A percentile compares a stretch with the other conserved stretches of the same genome.
phyloP scores from a whole-genome alignment of 1,140 invertebrate species.

The Notospermus geniculatus region DNA sequence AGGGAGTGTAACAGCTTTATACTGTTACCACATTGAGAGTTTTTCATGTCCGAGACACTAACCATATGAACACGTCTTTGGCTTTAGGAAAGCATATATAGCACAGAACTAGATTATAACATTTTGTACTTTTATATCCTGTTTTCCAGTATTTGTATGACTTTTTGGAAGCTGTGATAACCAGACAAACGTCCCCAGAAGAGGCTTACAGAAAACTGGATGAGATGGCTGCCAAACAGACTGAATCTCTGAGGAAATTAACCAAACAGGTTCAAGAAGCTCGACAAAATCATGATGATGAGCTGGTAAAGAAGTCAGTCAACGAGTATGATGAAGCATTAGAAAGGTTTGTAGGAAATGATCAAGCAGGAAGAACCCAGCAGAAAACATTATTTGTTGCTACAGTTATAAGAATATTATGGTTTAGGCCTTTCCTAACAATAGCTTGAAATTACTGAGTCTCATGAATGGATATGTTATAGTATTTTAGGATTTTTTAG shows the following conservation, averaged over 20 bases:
- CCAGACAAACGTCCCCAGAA: conserved; percentile 93
- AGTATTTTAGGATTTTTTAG: too few relatives aligned
- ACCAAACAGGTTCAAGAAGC: conserved; percentile 84
- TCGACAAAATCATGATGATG: conserved; percentile 81
- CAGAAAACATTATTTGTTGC: too few relatives aligned
- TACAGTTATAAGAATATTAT: too few relatives aligned
- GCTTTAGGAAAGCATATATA: too few relatives aligned
- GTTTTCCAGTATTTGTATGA: conserved; percentile 70
- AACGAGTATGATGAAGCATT: conserved; percentile 91
- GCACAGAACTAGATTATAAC: too few relatives aligned
- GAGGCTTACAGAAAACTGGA: conserved; percentile 97
- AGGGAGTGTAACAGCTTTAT: not conserved
- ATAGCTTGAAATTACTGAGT: too few relatives aligned
- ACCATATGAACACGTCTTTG: too few relatives aligned
- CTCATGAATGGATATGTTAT: too few relatives aligned
- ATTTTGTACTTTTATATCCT: too few relatives aligned
- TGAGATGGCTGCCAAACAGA: conserved; percentile 87
- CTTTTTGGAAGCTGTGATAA: conserved; percentile 88
- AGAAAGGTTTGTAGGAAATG: conserved; percentile 65
- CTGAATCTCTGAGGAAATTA: conserved; percentile 84
- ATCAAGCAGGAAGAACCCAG: too few relatives aligned
- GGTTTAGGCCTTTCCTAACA: too few relatives aligned
- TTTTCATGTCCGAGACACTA: too few relatives aligned
- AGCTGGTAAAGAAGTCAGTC: conserved; percentile 82
- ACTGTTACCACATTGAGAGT: conserved; percentile 2